Evolutionary conservation across 2,888 invertebrate species (phyloP), one percentile per base, ranked within the genome.

Genomic region (Abscondita cerata): DNA sequence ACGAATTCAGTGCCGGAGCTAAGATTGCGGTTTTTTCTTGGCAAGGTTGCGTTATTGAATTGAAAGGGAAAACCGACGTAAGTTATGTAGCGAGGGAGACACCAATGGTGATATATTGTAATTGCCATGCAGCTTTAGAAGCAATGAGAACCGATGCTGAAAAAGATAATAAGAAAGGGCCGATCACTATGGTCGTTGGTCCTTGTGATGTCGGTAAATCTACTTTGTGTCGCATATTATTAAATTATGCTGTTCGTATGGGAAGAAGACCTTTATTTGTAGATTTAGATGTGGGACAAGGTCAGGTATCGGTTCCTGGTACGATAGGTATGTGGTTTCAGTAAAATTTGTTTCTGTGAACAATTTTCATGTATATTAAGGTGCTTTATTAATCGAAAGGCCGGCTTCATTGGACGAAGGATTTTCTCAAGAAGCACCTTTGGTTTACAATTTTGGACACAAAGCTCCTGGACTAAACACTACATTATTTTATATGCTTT

Each of bases 181-280:
- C 96, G 0, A 90, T 93, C 31, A 88, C 91, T 0, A 91, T 98
- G 91, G 82, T 98, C 0, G 96, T 95, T 0, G 98, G 99, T 0
- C 98, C 98, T 0, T 88, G 88, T 36, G 98, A 98, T 79, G 98
- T 98, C 1, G 99, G 99, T 13, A 99, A 99, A 81, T 94, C 94
- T 0, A 98, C 98, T 0, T 80, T 99, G 1, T 73, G 73, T 57
- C 85, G 91, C 64, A 86, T 99, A 66, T 83, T 99, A 4, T 82
- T 98, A 0, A 99, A 99, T 81, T 99, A 98, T 79, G 97, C 95
- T 0, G 97, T 97, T 0, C 84, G 98, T 65, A 88, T 95, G 84
- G 93, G 91, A 0, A 82, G 94, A 47, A 83, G 93, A 16, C 98
- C 98, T 0, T 90, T 98, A 58, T 95, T 89, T 80, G 96, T 97